phyloP scores from a whole-genome alignment of 2,888 invertebrate species.

The Leucoma salicis region DNA sequence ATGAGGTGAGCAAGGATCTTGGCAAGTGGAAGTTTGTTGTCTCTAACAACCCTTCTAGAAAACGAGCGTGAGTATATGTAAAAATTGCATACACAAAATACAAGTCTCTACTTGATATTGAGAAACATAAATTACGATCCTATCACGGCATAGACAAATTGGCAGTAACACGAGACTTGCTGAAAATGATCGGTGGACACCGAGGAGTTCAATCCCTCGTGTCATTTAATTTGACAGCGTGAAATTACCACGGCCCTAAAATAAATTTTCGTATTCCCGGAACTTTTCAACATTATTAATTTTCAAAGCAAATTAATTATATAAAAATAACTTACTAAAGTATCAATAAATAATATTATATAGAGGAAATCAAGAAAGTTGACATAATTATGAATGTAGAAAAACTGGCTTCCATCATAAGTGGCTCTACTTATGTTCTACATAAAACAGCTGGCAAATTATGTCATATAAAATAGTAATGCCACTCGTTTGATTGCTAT shows the following conservation, averaged over 20 bases:
- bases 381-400: not conserved
- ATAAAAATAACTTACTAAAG: not conserved
- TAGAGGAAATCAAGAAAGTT: not conserved
- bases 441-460: too few relatives aligned
- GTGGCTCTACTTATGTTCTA: too few relatives aligned
- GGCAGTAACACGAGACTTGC: slow-evolving; percentile 37
- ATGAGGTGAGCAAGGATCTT: too few relatives aligned
- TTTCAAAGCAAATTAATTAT: not conserved
- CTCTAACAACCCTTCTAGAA: too few relatives aligned
- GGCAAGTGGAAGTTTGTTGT: too few relatives aligned
- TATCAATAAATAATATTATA: not conserved
- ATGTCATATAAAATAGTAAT: too few relatives aligned
- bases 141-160: slow-evolving; percentile 47
- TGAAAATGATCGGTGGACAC: slow-evolving; percentile 44
- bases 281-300: not conserved
- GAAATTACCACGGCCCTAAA: slow-evolving; percentile 41
- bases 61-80: too few relatives aligned
- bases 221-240: slow-evolving; percentile 51
- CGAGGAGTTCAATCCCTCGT: slow-evolving; percentile 36
- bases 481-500: too few relatives aligned
- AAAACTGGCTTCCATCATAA: slow-evolving; percentile 2
- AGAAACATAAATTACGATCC: slow-evolving; percentile 45
- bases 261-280: slow-evolving; percentile 12
- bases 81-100: too few relatives aligned
- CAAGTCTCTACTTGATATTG: too few relatives aligned